Percentiles rank a stretch among this genome's conserved stretches.
Evolutionary conservation across 1,140 invertebrate species (phyloP).

Genomic region (Camponotus floridanus): DNA sequence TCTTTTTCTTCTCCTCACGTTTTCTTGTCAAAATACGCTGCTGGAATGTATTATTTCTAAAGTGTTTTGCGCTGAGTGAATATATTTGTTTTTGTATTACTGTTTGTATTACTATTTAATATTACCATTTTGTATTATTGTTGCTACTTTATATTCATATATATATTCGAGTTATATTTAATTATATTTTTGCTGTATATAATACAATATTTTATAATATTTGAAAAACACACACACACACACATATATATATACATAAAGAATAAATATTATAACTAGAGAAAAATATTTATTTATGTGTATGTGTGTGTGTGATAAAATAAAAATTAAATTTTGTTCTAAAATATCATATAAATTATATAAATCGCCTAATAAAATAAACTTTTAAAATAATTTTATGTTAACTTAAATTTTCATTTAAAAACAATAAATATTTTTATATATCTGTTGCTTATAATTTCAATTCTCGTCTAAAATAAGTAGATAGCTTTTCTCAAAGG

Average conservation of each 20-base stretch:
- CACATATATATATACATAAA: not conserved
- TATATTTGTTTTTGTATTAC: conserved; percentile 2
- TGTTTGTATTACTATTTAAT: not conserved
- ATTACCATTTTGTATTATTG: not conserved
- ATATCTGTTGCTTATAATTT: not conserved
- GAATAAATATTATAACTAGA: no score
- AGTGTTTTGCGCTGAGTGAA: not conserved
- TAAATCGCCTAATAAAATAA: not conserved
- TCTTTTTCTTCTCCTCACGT: not conserved
- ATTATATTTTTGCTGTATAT: not conserved
- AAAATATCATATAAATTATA: not conserved
- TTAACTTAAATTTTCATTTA: not conserved
- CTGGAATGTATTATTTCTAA: not conserved
- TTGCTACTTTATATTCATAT: not conserved
- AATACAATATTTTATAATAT: not conserved
- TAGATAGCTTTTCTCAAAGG: not conserved
- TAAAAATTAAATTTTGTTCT: not conserved
- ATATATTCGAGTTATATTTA: not conserved
- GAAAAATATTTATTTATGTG: no score
- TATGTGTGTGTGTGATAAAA: no score
- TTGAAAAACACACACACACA: not conserved
- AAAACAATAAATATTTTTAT: not conserved
- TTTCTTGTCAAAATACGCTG: not conserved
- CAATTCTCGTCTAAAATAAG: not conserved
- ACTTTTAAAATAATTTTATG: not conserved